phyloP scores from a whole-genome alignment of 2,888 invertebrate genomes.

The Zonitis immaculata region DNA sequence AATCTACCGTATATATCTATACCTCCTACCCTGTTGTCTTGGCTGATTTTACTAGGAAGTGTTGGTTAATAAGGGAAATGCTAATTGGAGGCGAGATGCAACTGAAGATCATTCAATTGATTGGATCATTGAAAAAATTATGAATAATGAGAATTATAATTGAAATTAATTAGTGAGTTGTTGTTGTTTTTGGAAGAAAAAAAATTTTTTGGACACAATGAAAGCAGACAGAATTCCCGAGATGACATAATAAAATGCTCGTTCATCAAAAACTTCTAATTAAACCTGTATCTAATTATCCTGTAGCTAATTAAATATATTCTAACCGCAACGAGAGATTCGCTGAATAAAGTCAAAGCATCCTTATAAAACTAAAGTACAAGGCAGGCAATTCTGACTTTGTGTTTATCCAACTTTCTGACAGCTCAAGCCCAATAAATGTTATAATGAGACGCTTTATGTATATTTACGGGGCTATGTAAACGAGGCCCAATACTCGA shows the following conservation, averaged over 20 bases:
- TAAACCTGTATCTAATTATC: constrained; percentile 48
- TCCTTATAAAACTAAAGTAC: constrained; percentile 46
- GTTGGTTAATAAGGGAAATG: constrained; percentile 20
- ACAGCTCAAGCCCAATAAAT: constrained; percentile 46
- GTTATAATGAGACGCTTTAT: constrained; percentile 44
- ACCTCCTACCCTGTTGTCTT: constrained; percentile 1
- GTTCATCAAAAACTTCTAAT: constrained; percentile 51
- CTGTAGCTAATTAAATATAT: constrained; percentile 48
- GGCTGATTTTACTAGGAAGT: constrained; percentile 9
- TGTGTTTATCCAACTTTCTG: constrained; percentile 46
- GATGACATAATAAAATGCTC: constrained; percentile 38
- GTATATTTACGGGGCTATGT: constrained; percentile 40
- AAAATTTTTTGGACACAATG: constrained; percentile 32
- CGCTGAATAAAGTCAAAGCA: constrained; percentile 41
- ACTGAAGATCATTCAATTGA: constrained; percentile 14
- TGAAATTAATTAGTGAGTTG: too few species aligned
- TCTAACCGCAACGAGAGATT: constrained; percentile 43
- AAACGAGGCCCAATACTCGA: constrained; percentile 41
- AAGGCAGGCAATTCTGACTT: constrained; percentile 44
- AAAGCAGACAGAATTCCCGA: constrained; percentile 31
- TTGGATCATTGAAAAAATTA: too few species aligned
- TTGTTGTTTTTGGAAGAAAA: too few species aligned
- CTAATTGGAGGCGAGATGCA: constrained; percentile 20
- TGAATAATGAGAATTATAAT: too few species aligned
- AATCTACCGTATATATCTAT: background rate